Evolutionary conservation across 1,140 invertebrate species (phyloP), one percentile per base, ranked within the genome.

Genomic region (Mylabris phalerata): DNA sequence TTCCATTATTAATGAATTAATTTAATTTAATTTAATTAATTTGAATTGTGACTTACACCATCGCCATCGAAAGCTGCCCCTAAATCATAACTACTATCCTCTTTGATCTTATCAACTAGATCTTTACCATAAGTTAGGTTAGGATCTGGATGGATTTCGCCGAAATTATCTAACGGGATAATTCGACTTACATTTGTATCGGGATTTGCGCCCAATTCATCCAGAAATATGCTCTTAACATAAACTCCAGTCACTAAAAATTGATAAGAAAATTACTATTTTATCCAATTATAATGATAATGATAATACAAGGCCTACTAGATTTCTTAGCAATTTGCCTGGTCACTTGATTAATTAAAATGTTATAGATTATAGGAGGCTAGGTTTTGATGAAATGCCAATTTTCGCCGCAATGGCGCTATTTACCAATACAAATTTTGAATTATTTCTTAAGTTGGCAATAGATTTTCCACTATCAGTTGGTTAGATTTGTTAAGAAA

Each of bases 51-150:
- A 73, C 77, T 76, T 75, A 86, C 89, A 57, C 95, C 96, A 78
- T 99, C 97, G 7, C 97, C 97, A 80, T 99, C 98, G 76, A 99
- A 99, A 48, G 98, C 98, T 39, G 93, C 95, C 40, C 97, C 98
- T 71, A 99, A 90, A 74, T 95, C 92, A 72, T 91, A 91, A 50
- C 87, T 84, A 1, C 90, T 89, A 64, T 84, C 80, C 54, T 74
- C 73, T 63, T 75, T 74, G 24, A 79, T 75, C 50, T 69, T 74
- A 45, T 76, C 75, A 0, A 97, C 93, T 38, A 98, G 82, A 71
- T 92, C 86, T 46, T 85, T 86, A 10, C 94, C 94, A 77, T 98
- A 98, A 0, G 96, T 98, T 38, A 99, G 79, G 80, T 99, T 99
- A 19, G 98, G 98, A 80, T 99, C 98, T 0, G 98, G 98, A 79